Conservation (phyloP, 2,888 invertebrate genomes). For the Hydrotaea diabolus region DNA sequence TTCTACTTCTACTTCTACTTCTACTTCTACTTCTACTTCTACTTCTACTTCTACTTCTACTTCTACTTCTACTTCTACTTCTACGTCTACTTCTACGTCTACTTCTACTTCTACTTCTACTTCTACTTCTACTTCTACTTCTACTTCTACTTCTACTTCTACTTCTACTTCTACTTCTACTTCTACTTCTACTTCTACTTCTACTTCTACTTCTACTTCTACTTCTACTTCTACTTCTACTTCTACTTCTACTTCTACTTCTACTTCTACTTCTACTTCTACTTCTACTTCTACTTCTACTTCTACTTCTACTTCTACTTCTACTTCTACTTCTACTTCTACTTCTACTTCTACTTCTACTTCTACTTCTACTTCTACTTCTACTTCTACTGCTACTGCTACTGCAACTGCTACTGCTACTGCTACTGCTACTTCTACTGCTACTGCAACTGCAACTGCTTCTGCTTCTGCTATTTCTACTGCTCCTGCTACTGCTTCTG, state of each 20-base stretch:
- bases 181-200: background rate
- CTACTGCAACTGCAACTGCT: background rate
- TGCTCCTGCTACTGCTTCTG: background rate
- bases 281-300: background rate
- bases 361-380: background rate
- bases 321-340: constrained; percentile 13
- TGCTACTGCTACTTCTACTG: background rate
- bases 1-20: constrained; percentile 9
- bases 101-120: no score
- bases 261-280: background rate
- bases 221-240: background rate
- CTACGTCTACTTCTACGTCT: no score
- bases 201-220: background rate
- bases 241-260: background rate
- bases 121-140: background rate
- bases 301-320: constrained; percentile 3
- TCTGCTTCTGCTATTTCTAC: background rate
- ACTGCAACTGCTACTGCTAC: background rate
- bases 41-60: constrained; percentile 11
- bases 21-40: constrained; percentile 7
- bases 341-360: constrained; percentile 9
- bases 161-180: background rate
- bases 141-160: constrained; percentile 3
- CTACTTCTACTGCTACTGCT: background rate
- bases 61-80: background rate